Evolutionary conservation across 1,140 invertebrate species (phyloP), one percentile per base, ranked within the genome.

Genomic region (Propsilocerus akamusi): DNA sequence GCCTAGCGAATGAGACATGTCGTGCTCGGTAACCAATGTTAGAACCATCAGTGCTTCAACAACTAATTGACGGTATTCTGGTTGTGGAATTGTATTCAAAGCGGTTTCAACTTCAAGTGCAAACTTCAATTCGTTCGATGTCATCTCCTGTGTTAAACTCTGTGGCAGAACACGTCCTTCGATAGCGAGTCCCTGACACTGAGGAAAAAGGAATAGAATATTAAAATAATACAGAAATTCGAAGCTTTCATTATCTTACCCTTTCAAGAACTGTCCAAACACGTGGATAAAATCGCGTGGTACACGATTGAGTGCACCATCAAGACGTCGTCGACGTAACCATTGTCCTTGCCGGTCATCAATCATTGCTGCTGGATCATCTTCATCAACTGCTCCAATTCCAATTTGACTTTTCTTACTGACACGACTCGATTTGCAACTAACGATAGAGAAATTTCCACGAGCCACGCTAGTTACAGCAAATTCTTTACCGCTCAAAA

Each of bases 401-500:
- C 78, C 78, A 34, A 88, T 87, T 60, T 87, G 83, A 52, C 83
- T 87, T 70, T 86, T 87, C 76, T 87, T 89, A 59, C 86, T 88
- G 34, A 89, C 80, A 57, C 81, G 76, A 56, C 78, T 78, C 5
- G 85, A 88, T 64, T 87, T 88, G 58, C 81, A 83, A 62, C 83
- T 89, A 17, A 90, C 78, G 52, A 90, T 81, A 0, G 86, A 89
- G 51, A 87, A 82, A 59, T 87, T 90, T 32, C 86, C 86, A 51
- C 82, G 73, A 1, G 82, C 83, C 56, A 83, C 82, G 66, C 83
- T 89, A 58, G 81, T 89, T 34, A 90, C 84, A 25, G 90, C 86
- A 72, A 97, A 97, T 66, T 99, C 95, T 61, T 97, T 97, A 50
- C 94, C 94, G 68, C 92, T 97, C 55, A 99, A 82, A 53, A 99